Conservation (phyloP, 2,888 invertebrate genomes). For the Lochmaea crataegi region DNA sequence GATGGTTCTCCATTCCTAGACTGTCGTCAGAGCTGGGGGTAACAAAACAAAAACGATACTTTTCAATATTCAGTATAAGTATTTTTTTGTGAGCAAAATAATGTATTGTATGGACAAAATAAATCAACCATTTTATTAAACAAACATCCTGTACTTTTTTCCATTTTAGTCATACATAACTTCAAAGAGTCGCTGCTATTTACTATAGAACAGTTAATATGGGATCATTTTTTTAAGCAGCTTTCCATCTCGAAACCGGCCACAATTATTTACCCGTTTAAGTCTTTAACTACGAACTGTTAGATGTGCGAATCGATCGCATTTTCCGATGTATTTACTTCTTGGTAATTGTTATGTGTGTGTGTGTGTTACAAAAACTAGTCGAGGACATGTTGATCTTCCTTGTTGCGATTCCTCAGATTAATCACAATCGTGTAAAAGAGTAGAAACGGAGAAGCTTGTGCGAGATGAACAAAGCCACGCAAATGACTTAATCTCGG, state of each 20-base stretch:
- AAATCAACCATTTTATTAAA: too few relatives aligned
- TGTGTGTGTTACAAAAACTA: slow-evolving; percentile 56
- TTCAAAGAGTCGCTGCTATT: too few relatives aligned
- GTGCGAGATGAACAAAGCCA: slow-evolving; percentile 57
- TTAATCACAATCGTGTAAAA: slow-evolving; percentile 29
- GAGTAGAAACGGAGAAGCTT: slow-evolving; percentile 49
- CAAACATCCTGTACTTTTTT: too few relatives aligned
- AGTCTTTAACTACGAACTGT: background rate
- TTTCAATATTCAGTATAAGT: too few relatives aligned
- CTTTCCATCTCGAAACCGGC: background rate
- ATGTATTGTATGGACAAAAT: too few relatives aligned
- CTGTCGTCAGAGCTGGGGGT: too few relatives aligned
- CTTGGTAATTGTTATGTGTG: slow-evolving; percentile 59
- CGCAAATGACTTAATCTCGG: slow-evolving; percentile 59
- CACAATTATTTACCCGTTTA: background rate
- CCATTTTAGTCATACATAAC: too few relatives aligned
- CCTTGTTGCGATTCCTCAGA: slow-evolving; percentile 51
- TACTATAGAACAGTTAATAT: too few relatives aligned
- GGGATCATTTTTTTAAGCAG: background rate
- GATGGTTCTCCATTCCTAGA: too few relatives aligned
- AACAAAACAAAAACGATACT: too few relatives aligned
- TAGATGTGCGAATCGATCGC: slow-evolving; percentile 44
- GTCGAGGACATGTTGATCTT: slow-evolving; percentile 58
- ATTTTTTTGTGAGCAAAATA: too few relatives aligned
- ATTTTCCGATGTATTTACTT: slow-evolving; percentile 54